These are phyloP conservation scores for Toxotes chatareus DNA, from an alignment of 2,113 vertebrate species.

Conservation along the genomic window DNA sequence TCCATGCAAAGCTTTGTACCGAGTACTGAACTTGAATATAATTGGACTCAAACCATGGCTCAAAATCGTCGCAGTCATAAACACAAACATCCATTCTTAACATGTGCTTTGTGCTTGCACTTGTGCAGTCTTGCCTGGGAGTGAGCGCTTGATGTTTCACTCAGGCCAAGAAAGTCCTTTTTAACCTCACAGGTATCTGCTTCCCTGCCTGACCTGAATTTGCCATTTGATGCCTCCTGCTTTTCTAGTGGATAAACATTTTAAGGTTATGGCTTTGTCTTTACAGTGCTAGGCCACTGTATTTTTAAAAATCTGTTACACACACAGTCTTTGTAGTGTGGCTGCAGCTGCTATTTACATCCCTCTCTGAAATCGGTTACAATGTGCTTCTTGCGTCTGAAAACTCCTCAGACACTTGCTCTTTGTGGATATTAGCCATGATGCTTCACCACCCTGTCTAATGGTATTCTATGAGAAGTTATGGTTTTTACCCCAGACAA, in stretches of 20 bases:
- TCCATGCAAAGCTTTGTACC: no score
- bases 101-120: no score
- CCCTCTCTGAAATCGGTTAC: not conserved
- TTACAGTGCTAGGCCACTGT: not conserved
- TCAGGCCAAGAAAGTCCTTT: constrained; percentile 40
- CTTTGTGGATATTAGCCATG: constrained; percentile 3
- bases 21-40: no score
- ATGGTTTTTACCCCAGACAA: constrained; percentile 33
- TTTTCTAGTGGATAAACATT: constrained; percentile 35
- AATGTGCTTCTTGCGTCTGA: not conserved
- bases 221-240: constrained; percentile 37
- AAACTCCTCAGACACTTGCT: not conserved
- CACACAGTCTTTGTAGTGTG: not conserved
- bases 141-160: constrained; percentile 45
- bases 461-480: constrained; percentile 37
- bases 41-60: no score
- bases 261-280: constrained; percentile 5
- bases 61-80: no score
- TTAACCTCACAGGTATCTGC: constrained; percentile 39
- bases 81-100: no score
- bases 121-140: not conserved
- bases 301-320: not conserved
- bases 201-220: constrained; percentile 23
- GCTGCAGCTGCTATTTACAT: not conserved
- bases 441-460: constrained; percentile 18